These are phyloP conservation scores for Illadopsis cleaveri DNA, from an alignment of 2,113 vertebrate genomes.

Conservation along the genomic window DNA sequence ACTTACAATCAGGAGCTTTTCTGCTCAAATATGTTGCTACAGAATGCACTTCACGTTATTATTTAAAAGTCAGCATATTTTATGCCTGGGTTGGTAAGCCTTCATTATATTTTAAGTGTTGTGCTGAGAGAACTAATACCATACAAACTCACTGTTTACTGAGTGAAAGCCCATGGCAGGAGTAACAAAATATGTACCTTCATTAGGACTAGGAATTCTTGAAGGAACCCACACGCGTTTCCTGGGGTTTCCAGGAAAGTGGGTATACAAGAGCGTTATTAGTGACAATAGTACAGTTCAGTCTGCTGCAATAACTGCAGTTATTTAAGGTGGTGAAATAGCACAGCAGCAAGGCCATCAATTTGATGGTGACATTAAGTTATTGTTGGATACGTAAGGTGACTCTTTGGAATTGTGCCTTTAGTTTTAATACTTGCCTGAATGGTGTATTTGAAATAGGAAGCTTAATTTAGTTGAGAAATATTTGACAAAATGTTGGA, in stretches of 20 bases:
- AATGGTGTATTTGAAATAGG: neutral
- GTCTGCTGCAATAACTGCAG: neutral
- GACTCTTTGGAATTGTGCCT: neutral
- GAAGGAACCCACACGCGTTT: neutral
- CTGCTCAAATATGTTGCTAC: neutral
- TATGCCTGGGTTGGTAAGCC: neutral
- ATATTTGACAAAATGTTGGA: constrained; percentile 33
- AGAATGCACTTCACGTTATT: neutral
- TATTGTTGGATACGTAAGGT: neutral
- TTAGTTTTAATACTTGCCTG: neutral
- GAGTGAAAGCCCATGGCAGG: neutral
- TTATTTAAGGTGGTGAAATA: neutral
- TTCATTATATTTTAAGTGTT: neutral
- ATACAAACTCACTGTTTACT: neutral
- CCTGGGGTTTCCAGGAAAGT: neutral
- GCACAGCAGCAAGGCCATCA: neutral
- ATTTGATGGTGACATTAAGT: neutral
- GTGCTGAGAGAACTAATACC: neutral
- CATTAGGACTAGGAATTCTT: neutral
- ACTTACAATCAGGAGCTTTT: neutral
- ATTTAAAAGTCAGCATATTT: neutral
- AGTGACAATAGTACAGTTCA: neutral
- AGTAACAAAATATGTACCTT: neutral
- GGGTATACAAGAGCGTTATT: neutral
- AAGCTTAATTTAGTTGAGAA: constrained; percentile 16